Evolutionary conservation across 2,797 vertebrate genomes (phyloP), one percentile per base, ranked within the genome.

Genomic region (Poecilia wingei): DNA sequence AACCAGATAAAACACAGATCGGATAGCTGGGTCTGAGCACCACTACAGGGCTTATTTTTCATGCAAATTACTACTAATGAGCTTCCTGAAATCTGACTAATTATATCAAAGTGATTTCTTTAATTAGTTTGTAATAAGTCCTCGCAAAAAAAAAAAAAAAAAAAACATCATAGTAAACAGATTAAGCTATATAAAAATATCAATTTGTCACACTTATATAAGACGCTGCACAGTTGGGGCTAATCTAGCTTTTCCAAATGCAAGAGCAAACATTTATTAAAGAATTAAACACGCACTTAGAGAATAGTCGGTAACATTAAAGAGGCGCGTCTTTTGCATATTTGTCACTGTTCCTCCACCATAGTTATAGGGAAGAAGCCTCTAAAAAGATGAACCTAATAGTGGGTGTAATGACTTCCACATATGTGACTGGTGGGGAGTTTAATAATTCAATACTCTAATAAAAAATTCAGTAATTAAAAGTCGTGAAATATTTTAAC

Each of bases 31-130:
- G 91, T 80, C 91, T 89, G 76, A 93, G 92, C 93, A 93, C 90
- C 92, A 94, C 94, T 94, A 93, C 93, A 92, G 94, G 94, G 93
- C 94, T 94, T 94, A 94, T 95, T 95, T 94, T 95, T 94, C 94
- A 95, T 95, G 94, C 94, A 95, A 95, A 95, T 94, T 93, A 94
- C 93, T 94, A 90, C 94, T 95, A 95, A 94, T 93, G 94, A 94
- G 94, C 94, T 94, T 95, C 93, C 93, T 94, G 93, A 94, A 94
- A 94, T 94, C 91, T 94, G 93, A 94, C 94, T 94, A 94, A 95
- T 95, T 94, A 94, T 94, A 95, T 94, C 92, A 95, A 94, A 94
- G 93, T 92, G 92, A 94, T 94, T 95, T 94, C 92, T 95, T 94
- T 94, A 93, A 95, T 95, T 95, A 94, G 92, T 95, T 94, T 93